These are phyloP conservation scores for Mormyrus iriodes DNA, from an alignment of 2,113 vertebrate genomes.

Conservation along the genomic window DNA sequence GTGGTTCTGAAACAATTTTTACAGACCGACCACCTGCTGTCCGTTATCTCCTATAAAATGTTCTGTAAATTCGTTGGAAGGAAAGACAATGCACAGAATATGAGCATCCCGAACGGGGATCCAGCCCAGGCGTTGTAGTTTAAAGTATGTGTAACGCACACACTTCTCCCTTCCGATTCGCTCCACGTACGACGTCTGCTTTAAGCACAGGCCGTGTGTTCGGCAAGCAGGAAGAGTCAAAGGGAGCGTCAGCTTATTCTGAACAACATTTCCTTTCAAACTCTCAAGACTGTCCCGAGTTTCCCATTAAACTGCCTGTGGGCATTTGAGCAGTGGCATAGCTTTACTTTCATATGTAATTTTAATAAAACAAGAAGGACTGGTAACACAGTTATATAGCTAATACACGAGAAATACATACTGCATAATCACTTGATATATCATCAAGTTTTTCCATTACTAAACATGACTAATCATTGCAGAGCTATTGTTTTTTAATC, in stretches of 20 bases:
- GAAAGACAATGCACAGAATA: neutral
- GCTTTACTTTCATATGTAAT: neutral
- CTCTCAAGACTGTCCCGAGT: neutral
- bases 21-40: neutral
- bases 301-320: neutral
- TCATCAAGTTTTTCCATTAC: no score
- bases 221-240: neutral
- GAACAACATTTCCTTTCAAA: neutral
- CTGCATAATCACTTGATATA: no score
- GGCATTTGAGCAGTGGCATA: neutral
- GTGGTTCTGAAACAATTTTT: neutral
- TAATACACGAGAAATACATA: neutral
- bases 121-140: neutral
- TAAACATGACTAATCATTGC: no score
- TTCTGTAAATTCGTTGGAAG: neutral
- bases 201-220: neutral
- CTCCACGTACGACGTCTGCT: neutral
- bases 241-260: neutral
- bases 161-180: neutral
- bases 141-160: neutral
- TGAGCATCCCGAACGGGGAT: neutral
- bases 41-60: neutral
- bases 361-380: neutral
- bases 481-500: no score
- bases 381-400: neutral